Evolutionary conservation across 2,797 vertebrate species (phyloP).

Genomic region (Macropodus opercularis): DNA sequence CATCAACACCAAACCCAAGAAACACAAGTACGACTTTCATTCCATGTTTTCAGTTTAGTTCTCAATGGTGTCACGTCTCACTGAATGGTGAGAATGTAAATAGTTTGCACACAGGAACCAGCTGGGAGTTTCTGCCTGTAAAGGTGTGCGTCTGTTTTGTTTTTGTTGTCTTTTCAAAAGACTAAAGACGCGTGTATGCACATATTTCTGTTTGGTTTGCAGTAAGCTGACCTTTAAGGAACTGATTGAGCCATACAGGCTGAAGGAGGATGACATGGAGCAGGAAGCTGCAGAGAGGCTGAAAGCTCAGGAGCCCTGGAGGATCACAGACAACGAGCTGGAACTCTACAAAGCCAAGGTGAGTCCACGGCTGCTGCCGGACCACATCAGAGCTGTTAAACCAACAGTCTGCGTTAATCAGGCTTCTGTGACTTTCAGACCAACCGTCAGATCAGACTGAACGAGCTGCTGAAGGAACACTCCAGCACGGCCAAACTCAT

Average conservation of each 20-base stretch:
- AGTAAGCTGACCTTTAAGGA: conserved; percentile 93
- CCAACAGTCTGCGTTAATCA: not conserved
- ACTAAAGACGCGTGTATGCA: not conserved
- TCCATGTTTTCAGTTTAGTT: not conserved
- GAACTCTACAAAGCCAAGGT: conserved; percentile 98
- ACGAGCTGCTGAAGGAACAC: conserved; percentile 95
- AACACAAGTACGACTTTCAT: conserved; percentile 86
- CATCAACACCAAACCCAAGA: conserved; percentile 98
- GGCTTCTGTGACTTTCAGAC: conserved; percentile 80
- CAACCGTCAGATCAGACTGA: conserved; percentile 93
- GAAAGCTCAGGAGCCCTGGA: conserved; percentile 96
- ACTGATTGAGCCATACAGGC: conserved; percentile 93
- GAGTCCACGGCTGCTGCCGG: rapidly evolving
- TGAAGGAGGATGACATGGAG: conserved; percentile 97
- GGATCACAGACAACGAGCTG: conserved; percentile 97
- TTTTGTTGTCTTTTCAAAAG: too few relatives aligned
- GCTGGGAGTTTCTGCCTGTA: too few relatives aligned
- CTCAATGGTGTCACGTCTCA: too few relatives aligned
- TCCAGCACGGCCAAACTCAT: conserved; percentile 93
- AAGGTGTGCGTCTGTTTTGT: too few relatives aligned
- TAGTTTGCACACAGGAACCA: too few relatives aligned
- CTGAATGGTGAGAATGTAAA: too few relatives aligned
- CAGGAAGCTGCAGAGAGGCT: conserved; percentile 93
- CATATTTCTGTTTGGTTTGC: not conserved
- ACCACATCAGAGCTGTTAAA: not conserved